Percentiles rank a stretch among this genome's conserved stretches.
Conservation (phyloP, 1,140 invertebrate species). For the Mycetomoellerius zeteki region DNA sequence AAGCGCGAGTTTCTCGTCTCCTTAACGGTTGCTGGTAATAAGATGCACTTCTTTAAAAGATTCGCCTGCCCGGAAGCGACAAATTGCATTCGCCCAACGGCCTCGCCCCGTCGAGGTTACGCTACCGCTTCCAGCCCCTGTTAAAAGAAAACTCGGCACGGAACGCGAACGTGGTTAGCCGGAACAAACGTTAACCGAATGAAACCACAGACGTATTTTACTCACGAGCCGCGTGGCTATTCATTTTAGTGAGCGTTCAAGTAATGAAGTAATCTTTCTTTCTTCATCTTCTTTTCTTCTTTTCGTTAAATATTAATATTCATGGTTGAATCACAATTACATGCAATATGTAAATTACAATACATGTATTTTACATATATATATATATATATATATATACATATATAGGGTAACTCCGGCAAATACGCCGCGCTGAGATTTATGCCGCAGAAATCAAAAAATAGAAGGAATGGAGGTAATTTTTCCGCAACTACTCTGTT, state of each 20-base stretch:
- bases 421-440: too few relatives aligned
- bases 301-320: neutral
- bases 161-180: conserved; percentile 64
- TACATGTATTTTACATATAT: neutral
- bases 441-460: too few relatives aligned
- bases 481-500: too few relatives aligned
- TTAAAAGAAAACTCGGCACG: conserved; percentile 34
- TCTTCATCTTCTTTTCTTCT: neutral
- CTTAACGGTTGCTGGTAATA: conserved; percentile 69
- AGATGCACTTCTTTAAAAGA: conserved; percentile 77
- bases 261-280: conserved; percentile 50
- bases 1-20: conserved; percentile 72
- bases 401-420: too few relatives aligned
- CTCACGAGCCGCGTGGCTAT: neutral
- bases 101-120: conserved; percentile 5
- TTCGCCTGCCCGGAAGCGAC: conserved; percentile 69
- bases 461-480: too few relatives aligned
- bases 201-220: conserved; percentile 42
- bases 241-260: conserved; percentile 7
- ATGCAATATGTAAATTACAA: neutral
- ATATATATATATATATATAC: too few relatives aligned
- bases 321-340: neutral
- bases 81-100: conserved; percentile 69
- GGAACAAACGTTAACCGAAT: conserved; percentile 69
- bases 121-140: neutral